Base-by-base conservation (phyloP, 2,797 vertebrate species). In the Monodelphis domestica region DNA sequence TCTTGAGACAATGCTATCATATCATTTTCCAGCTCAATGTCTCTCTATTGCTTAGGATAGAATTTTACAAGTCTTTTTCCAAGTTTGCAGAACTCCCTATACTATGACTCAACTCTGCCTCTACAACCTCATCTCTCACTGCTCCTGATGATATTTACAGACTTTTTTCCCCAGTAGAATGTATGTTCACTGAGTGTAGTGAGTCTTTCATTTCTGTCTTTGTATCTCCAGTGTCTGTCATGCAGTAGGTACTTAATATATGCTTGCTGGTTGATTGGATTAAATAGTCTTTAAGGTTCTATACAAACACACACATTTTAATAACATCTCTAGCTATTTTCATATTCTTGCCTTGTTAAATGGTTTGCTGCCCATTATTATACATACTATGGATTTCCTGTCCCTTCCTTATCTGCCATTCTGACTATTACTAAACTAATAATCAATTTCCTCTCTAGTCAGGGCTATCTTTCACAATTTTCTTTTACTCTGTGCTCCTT, bases 91-190 rank as follows among this genome's bases (percentile, higher is more conserved):
- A 91, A 33, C 11, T 28, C 52, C 51, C 38, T 5, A 14, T 5
- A 1, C n/a, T 28, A 12, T 53, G 26, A 33, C 55, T 5, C 26
- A 5, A 89, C 2, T 29, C 45, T 24, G 29, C 45, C n/a, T n/a
- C 54, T 93, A 63, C 89, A 94, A 17, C 1, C 5, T 93, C 54
- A 91, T 45, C 26, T 87, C 12, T 26, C 89, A 26, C 52, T n/a
- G 33, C 17, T 63, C 70, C 70, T 90, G 26, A 90, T 93, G 55
- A 92, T 38, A 4, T 45, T 57, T 93, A 92, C 30, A 88, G 51
- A 87, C 12, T 51, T 1, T 4, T 6, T 26, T 63, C 57, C 33
- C 33, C 12, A 63, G n/a, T 63, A 63, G 57, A n/a, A n/a, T n/a
- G 57, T 15, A 33, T 63, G 30, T 63, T 63, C 57, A 4, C n/a